phyloP scores from a whole-genome alignment of 2,113 vertebrate species.

The Taxidea taxus region DNA sequence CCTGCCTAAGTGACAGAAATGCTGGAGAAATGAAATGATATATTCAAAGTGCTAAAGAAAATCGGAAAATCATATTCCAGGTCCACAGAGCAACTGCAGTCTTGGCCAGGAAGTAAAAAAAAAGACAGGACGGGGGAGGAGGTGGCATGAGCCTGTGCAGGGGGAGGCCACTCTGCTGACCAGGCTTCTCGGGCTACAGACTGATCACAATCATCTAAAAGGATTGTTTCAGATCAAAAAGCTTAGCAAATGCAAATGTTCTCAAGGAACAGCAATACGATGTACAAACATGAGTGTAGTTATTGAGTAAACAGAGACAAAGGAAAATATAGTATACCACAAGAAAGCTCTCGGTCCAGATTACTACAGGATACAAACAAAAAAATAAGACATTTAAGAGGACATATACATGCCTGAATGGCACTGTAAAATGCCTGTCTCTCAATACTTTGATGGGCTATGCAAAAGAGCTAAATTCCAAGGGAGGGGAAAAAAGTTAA shows the following conservation, averaged over 20 bases:
- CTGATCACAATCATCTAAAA: background rate
- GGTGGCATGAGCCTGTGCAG: background rate
- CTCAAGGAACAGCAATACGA: background rate
- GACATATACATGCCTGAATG: background rate
- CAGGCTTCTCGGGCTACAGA: background rate
- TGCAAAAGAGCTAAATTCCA: background rate
- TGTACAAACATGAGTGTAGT: background rate
- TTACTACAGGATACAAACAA: background rate
- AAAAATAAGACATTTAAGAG: background rate
- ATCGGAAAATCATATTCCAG: background rate
- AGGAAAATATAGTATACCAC: background rate
- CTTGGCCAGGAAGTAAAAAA: background rate
- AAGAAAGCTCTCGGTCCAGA: background rate
- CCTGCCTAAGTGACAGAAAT: background rate
- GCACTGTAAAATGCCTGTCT: background rate
- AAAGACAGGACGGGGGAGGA: background rate
- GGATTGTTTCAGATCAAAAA: background rate
- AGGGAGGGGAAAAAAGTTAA: background rate
- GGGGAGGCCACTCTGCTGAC: background rate
- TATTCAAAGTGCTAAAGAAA: slow-evolving; percentile 13
- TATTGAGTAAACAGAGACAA: background rate
- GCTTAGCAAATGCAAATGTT: background rate
- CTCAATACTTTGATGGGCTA: background rate
- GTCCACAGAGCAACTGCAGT: background rate
- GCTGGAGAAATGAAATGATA: background rate